These are phyloP conservation scores for mouse (Mus musculus) DNA, from an alignment of 2,113 vertebrate species.

Conservation along the genomic window DNA sequence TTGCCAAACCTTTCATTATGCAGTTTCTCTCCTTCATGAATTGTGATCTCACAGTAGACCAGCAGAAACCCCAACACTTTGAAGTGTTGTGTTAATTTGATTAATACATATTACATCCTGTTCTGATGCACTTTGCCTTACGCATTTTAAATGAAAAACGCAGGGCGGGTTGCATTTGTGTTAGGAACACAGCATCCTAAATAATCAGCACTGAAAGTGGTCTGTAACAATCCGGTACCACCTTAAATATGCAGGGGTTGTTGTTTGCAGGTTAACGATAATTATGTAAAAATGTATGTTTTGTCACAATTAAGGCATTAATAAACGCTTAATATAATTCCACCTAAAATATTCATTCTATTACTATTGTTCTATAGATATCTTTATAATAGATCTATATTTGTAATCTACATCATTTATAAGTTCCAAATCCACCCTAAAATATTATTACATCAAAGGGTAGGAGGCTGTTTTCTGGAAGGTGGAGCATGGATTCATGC, in stretches of 20 bases:
- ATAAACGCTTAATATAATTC: constrained; percentile 81
- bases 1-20: constrained; percentile 89
- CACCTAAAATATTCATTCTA: constrained; percentile 60
- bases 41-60: constrained; percentile 88
- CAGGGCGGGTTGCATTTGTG: constrained; percentile 88
- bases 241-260: constrained; percentile 84
- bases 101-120: constrained; percentile 91
- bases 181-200: constrained; percentile 87
- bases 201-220: constrained; percentile 85
- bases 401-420: background rate
- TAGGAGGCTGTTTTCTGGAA: background rate
- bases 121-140: constrained; percentile 93
- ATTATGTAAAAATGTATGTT: constrained; percentile 85
- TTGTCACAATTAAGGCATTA: constrained; percentile 85
- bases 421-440: background rate
- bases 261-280: constrained; percentile 86
- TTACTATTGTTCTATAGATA: constrained; percentile 42
- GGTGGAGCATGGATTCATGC: background rate
- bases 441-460: background rate
- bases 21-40: constrained; percentile 87
- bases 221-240: constrained; percentile 83
- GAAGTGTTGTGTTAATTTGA: constrained; percentile 93
- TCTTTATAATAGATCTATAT: background rate
- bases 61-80: constrained; percentile 87
- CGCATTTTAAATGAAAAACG: constrained; percentile 91